Evolutionary conservation across 2,888 invertebrate species (phyloP), one percentile per base, ranked within the genome.

Genomic region (Drosophila barbarae): DNA sequence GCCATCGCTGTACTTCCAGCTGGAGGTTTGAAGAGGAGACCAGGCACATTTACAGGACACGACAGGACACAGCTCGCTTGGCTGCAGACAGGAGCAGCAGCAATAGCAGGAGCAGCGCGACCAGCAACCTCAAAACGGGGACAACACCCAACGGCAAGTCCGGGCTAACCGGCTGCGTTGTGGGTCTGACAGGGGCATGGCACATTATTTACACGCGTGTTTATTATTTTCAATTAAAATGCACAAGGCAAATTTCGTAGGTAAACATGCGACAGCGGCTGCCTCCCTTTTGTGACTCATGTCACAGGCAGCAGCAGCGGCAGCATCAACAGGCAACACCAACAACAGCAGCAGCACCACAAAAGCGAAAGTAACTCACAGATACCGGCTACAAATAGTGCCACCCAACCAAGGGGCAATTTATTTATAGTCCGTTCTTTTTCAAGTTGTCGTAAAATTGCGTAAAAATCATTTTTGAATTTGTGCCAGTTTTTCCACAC

Each of bases 401-500:
- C 58, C 47, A 55, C 49, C 64, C 41, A 65, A 59, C 73, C 53
- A 69, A 81, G 74, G 83, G 83, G 83, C 60, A 60, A 59, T 72
- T 76, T 80, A 80, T 80, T 80, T 80, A 73, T 80, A 84, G 84
- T 46, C 38, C 15, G 21, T 74, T 72, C 73, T 66, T 77, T 70
- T 83, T 80, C 74, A 79, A 79, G 77, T 77, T 83, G 77, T 84
- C 83, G 85, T 83, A 69, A 77, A 85, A 85, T 81, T 81, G 85
- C 81, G 81, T 85, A 85, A 81, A 81, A 83, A 75, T 72, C 72
- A 75, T 77, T 84, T 80, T 81, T 81, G 81, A 81, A 85, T 80
- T 80, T 80, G 85, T 81, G 81, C 85, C 81, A 81, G 85, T 72
- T 82, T 82, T 76, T 57, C 53, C n/a, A 34, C 41, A 39, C 41